A percentile compares a stretch with the other conserved stretches of the same genome.
Evolutionary conservation across 2,888 invertebrate genomes (phyloP).

Genomic region (Lypha dubia): DNA sequence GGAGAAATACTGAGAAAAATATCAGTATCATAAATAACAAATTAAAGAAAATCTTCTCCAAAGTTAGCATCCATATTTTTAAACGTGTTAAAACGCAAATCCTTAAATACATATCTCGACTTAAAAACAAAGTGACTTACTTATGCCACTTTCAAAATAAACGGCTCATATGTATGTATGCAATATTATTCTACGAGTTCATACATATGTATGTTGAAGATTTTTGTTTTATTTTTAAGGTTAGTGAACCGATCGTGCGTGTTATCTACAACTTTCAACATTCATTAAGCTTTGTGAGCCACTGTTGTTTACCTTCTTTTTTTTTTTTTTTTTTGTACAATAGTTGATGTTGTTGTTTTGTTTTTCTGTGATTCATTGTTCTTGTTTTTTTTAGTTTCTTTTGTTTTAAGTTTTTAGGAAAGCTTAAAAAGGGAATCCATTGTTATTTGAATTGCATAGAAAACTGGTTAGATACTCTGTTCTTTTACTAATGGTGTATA

Average conservation of each 20-base stretch:
- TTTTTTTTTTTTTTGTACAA: constrained; percentile 39
- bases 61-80: no score
- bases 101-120: no score
- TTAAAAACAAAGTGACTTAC: no score
- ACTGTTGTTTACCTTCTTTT: constrained; percentile 58
- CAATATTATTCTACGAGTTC: constrained; percentile 19
- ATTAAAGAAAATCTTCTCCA: no score
- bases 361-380: constrained; percentile 35
- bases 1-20: no score
- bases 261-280: constrained; percentile 41
- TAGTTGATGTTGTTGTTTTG: neutral
- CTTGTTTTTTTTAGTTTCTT: constrained; percentile 10
- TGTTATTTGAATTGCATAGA: constrained; percentile 38
- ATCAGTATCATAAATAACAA: no score
- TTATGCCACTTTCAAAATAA: no score
- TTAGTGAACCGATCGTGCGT: constrained; percentile 70
- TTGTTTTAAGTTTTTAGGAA: constrained; percentile 33
- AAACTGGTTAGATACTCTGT: constrained; percentile 58
- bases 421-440: constrained; percentile 51
- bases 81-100: no score
- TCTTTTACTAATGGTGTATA: neutral
- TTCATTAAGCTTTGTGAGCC: constrained; percentile 48
- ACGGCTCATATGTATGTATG: no score
- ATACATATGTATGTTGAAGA: neutral
- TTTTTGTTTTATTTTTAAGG: constrained; percentile 57